Evolutionary conservation across 2,888 invertebrate species (phyloP).

Genomic region (Erannis defoliaria): DNA sequence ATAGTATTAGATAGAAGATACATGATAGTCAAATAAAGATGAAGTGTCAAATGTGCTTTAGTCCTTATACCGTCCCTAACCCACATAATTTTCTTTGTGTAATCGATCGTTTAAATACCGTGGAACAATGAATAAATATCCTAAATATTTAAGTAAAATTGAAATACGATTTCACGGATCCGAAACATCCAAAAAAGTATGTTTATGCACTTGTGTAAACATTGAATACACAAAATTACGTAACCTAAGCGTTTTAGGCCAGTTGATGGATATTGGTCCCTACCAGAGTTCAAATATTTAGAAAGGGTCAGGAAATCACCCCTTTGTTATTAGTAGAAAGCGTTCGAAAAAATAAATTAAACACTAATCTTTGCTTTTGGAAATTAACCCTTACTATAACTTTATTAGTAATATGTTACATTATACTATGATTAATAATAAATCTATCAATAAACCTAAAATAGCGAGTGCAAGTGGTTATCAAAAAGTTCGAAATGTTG

Average conservation of each 20-base stretch:
- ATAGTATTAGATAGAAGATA: too few relatives aligned
- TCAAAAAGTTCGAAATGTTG: too few relatives aligned
- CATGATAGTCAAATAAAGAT: too few relatives aligned
- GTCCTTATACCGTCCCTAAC: neutral
- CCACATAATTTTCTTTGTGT: slow-evolving; percentile 24
- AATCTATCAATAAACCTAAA: too few relatives aligned
- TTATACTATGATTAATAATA: too few relatives aligned
- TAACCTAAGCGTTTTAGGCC: slow-evolving; percentile 36
- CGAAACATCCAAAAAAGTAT: slow-evolving; percentile 27
- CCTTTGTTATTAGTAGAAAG: neutral
- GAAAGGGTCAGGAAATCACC: slow-evolving; percentile 21
- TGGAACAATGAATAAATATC: slow-evolving; percentile 25
- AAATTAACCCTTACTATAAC: too few relatives aligned
- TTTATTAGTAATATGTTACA: too few relatives aligned
- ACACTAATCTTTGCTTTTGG: neutral
- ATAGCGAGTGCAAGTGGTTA: too few relatives aligned
- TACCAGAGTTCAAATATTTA: slow-evolving; percentile 34
- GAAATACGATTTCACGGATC: slow-evolving; percentile 25
- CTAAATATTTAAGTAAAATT: slow-evolving; percentile 16
- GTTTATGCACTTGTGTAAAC: slow-evolving; percentile 26
- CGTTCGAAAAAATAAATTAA: neutral
- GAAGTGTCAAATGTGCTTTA: neutral
- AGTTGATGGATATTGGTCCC: slow-evolving; percentile 44
- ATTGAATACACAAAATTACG: slow-evolving; percentile 33
- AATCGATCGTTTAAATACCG: slow-evolving; percentile 22